Percentiles rank a stretch among this genome's conserved stretches.
These are phyloP conservation scores for Sesia bembeciformis DNA, from an alignment of 2,888 invertebrate genomes.

Conservation along the genomic window DNA sequence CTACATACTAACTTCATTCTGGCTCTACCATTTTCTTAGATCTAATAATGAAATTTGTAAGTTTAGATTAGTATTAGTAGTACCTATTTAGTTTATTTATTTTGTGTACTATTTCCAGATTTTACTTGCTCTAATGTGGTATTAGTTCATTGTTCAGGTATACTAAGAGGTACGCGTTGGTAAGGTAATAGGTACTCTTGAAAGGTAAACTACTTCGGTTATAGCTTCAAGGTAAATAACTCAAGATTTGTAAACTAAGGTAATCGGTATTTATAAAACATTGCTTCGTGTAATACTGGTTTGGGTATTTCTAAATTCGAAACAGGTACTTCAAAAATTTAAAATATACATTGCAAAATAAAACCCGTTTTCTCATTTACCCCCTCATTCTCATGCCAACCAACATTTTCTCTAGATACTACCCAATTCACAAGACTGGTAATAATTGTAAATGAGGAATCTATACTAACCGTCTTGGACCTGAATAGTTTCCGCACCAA, in stretches of 20 bases:
- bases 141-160: neutral
- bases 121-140: neutral
- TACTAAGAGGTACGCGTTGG: neutral
- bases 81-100: neutral
- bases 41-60: conserved; percentile 65
- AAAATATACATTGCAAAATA: too few relatives aligned
- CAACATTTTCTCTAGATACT: too few relatives aligned
- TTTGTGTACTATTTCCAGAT: neutral
- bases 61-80: conserved; percentile 17
- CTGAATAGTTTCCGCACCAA: too few relatives aligned
- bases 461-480: too few relatives aligned
- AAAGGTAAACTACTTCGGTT: neutral
- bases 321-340: neutral
- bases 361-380: too few relatives aligned
- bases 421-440: too few relatives aligned
- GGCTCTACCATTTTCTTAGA: conserved; percentile 14
- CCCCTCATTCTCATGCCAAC: too few relatives aligned
- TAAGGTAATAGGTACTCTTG: neutral
- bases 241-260: too few relatives aligned
- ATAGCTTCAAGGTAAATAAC: neutral
- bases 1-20: too few relatives aligned
- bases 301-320: neutral
- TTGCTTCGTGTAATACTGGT: neutral
- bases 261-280: neutral
- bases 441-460: too few relatives aligned